phyloP scores from a whole-genome alignment of 2,888 invertebrate genomes.

The Netelia inedita region DNA sequence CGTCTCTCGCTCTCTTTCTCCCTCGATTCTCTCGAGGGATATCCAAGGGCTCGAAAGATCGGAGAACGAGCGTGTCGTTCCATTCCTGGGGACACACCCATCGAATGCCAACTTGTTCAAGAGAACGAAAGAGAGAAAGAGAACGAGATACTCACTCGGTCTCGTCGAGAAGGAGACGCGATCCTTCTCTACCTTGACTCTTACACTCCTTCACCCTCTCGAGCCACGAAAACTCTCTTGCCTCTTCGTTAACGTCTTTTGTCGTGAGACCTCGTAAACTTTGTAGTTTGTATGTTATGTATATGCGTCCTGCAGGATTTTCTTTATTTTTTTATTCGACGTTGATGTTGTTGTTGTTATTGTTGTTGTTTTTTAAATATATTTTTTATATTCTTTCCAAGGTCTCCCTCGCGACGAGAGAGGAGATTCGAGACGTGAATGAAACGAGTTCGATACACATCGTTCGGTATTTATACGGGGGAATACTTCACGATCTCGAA shows the following conservation, averaged over 20 bases:
- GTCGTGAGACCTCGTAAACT: conserved; percentile 71
- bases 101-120: conserved; percentile 67
- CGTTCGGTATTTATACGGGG: conserved; percentile 58
- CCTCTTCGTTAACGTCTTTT: conserved; percentile 73
- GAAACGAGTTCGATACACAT: conserved; percentile 65
- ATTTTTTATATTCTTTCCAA: conserved; percentile 9
- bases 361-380: neutral
- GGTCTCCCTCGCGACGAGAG: neutral
- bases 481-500: conserved; percentile 64
- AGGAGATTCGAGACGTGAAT: conserved; percentile 52
- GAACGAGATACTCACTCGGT: conserved; percentile 29
- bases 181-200: conserved; percentile 53
- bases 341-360: neutral
- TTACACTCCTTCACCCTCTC: conserved; percentile 57
- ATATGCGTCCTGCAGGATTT: conserved; percentile 50
- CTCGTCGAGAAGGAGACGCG: conserved; percentile 38
- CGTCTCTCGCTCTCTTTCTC: conserved; percentile 21
- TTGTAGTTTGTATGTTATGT: conserved; percentile 67
- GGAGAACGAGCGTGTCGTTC: conserved; percentile 65
- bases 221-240: conserved; percentile 63
- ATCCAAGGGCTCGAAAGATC: conserved; percentile 64
- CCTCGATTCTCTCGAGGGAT: conserved; percentile 40
- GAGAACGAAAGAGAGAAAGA: conserved; percentile 19
- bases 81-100: conserved; percentile 71
- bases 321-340: conserved; percentile 8